phyloP scores from a whole-genome alignment of 1,140 invertebrate species.

The Leucophenga varia region DNA sequence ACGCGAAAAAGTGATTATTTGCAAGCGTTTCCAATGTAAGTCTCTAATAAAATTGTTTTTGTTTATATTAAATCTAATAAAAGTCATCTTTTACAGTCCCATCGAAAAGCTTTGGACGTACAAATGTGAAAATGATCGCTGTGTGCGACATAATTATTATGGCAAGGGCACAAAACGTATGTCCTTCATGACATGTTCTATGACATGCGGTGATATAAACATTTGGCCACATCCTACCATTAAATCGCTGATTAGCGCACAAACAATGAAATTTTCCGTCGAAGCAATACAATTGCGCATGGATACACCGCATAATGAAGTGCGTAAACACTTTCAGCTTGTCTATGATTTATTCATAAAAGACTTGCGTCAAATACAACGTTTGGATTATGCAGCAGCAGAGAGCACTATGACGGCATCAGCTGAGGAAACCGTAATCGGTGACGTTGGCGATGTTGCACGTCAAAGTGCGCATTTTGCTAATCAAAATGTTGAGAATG shows the following conservation, averaged over 20 bases:
- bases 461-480: not conserved
- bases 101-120: conserved; percentile 54
- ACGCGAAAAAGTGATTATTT: conserved; percentile 23
- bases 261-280: conserved; percentile 42
- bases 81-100: too few species aligned
- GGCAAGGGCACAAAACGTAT: conserved; percentile 40
- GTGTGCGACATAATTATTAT: conserved; percentile 35
- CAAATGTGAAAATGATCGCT: conserved; percentile 49
- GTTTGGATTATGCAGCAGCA: conserved; percentile 24
- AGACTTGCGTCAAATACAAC: conserved; percentile 43
- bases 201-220: conserved; percentile 53
- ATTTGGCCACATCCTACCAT: conserved; percentile 55
- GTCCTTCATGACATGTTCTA: conserved; percentile 52
- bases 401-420: not conserved
- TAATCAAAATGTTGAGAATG: conserved; percentile 4
- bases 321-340: conserved; percentile 35
- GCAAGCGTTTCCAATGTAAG: conserved; percentile 33
- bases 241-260: conserved; percentile 37
- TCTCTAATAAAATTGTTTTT: too few species aligned
- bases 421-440: too few species aligned
- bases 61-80: too few species aligned
- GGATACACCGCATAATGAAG: conserved; percentile 39
- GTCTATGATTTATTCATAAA: conserved; percentile 46
- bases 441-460: not conserved
- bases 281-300: conserved; percentile 39